These are phyloP conservation scores for Rhimphoctona megacephalus DNA, from an alignment of 2,888 invertebrate genomes.

Conservation along the genomic window DNA sequence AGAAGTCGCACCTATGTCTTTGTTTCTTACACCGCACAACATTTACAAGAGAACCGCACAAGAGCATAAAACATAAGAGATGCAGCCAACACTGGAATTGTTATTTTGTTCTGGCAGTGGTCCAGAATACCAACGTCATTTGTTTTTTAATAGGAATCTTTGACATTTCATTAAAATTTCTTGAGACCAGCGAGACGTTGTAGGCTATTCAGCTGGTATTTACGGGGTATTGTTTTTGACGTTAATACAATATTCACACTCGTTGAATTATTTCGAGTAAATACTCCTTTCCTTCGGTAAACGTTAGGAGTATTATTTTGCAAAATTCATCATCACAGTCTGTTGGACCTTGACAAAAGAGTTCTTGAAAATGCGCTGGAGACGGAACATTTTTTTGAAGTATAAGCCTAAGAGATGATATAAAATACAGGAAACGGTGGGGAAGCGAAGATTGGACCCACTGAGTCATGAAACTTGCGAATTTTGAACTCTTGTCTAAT, in stretches of 20 bases:
- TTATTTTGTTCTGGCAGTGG: conserved; percentile 50
- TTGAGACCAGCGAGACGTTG: neutral
- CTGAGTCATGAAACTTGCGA: conserved; percentile 37
- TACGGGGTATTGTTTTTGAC: neutral
- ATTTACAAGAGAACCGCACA: conserved; percentile 21
- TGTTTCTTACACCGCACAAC: conserved; percentile 35
- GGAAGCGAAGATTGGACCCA: conserved; percentile 18
- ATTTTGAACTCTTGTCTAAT: conserved; percentile 67
- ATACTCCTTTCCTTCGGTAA: neutral
- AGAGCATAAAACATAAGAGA: conserved; percentile 34
- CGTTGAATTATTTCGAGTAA: neutral
- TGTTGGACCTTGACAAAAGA: neutral
- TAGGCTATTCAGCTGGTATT: neutral
- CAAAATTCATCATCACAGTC: neutral
- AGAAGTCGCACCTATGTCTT: conserved; percentile 30
- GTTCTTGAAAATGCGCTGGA: neutral
- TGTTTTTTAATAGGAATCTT: conserved; percentile 6
- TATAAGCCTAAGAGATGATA: conserved; percentile 3
- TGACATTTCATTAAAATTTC: conserved; percentile 32
- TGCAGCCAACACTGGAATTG: conserved; percentile 41
- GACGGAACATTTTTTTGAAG: neutral
- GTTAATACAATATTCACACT: neutral
- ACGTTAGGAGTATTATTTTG: neutral
- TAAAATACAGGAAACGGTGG: neutral
- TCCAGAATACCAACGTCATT: conserved; percentile 28